Percentiles rank a stretch among this genome's conserved stretches.
Evolutionary conservation across 30 jellyfish, hydroid and myxozoan genomes (phyloP).

Genomic region (Pelagia noctiluca): DNA sequence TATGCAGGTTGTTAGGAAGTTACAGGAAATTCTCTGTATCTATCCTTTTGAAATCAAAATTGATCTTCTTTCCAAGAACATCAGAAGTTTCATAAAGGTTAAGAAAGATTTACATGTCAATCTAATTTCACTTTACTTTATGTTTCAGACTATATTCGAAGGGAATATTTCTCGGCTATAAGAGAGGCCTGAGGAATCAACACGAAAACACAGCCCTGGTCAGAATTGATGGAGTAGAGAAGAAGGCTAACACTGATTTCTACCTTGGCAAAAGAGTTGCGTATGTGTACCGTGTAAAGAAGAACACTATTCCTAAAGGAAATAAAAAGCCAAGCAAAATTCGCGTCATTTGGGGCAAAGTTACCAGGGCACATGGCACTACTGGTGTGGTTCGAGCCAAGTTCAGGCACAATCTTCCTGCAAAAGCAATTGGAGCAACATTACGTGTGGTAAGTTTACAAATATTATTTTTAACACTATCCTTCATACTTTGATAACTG

Average conservation of each 20-base stretch:
- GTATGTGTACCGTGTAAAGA: conserved; percentile 82
- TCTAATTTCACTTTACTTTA: neutral
- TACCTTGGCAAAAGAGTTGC: conserved; percentile 97
- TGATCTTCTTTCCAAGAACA: no score
- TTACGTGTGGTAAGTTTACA: conserved; percentile 87
- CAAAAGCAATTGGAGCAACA: conserved; percentile 97
- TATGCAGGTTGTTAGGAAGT: neutral
- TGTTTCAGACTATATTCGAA: conserved; percentile 80
- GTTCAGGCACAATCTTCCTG: conserved; percentile 93
- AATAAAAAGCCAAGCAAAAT: conserved; percentile 78
- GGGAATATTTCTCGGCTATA: conserved; percentile 94
- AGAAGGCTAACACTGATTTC: conserved; percentile 74
- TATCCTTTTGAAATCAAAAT: no score
- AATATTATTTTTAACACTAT: neutral
- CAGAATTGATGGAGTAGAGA: conserved; percentile 87
- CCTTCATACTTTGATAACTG: neutral
- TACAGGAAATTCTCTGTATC: neutral
- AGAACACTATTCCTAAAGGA: conserved; percentile 85
- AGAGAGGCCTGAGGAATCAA: conserved; percentile 91
- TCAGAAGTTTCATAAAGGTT: no score
- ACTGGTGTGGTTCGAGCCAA: conserved; percentile 94
- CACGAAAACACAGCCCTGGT: conserved; percentile 89
- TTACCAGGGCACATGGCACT: conserved; percentile 97
- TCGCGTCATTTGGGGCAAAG: conserved; percentile 97
- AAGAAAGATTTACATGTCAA: no score